Evolutionary conservation across 2,888 invertebrate species (phyloP), one percentile per base, ranked within the genome.

Genomic region (Ornithoptera priamus): DNA sequence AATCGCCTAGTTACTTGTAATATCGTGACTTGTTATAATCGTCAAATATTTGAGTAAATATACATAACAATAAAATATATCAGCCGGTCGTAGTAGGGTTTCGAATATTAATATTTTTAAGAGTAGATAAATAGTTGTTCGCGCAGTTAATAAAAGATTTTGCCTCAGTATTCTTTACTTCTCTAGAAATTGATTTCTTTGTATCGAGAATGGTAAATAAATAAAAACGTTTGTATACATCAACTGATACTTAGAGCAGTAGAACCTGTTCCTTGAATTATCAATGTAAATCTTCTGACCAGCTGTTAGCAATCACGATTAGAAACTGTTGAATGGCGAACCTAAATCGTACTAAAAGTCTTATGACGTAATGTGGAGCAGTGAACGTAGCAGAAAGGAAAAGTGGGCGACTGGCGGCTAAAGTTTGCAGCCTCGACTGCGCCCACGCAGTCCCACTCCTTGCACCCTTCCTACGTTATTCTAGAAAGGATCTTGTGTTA

Each of bases 331-430:
- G 72, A 71, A 74, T 72, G 72, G 71, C 72, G 69, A 75, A 72
- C 72, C 73, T 68, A 72, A 78, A 79, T 79, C 76, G 77, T 74
- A 71, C 70, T 72, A 53, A 72, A 15, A 46, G 78, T 76, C 73
- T 70, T 75, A 81, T 92, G 90, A 92, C 90, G 92, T 92, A 92
- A 91, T 89, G 85, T 87, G 88, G 89, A 88, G 79, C 87, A 82
- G 88, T 86, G 88, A 89, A 87, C 85, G 88, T 84, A 79, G 81
- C 84, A 78, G 91, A 91, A 90, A 92, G 91, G 90, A 92, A 90
- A 90, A 91, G 92, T 92, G 90, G 90, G 90, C 91, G 90, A 84
- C 84, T 81, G 80, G 80, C 81, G 80, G 80, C 79, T 81, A 67
- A 79, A 76, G 80, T 81, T 75, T 71, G 79, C 81, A 87, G 84